Evolutionary conservation across 2,797 vertebrate genomes (phyloP).

Genomic region (Amazona ochrocephala): DNA sequence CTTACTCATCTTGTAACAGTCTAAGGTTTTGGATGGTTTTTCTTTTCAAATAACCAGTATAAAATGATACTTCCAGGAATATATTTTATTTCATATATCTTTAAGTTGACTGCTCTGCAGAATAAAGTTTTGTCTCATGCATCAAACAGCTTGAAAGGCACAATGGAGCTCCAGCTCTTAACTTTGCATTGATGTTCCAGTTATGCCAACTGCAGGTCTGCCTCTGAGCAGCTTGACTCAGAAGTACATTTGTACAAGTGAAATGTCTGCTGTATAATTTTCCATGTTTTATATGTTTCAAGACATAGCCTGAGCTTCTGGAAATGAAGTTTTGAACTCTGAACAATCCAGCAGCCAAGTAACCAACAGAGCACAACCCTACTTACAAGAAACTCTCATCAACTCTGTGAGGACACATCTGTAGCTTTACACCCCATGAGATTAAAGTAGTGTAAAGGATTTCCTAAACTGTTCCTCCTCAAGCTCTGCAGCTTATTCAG

Average conservation of each 20-base stretch:
- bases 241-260: background rate
- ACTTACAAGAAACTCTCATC: background rate
- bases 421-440: background rate
- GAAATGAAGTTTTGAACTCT: background rate
- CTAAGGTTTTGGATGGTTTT: background rate
- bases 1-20: fast-evolving
- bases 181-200: background rate
- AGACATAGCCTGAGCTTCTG: background rate
- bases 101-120: background rate
- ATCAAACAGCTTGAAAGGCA: background rate
- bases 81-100: background rate
- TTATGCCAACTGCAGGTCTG: background rate
- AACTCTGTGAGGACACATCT: background rate
- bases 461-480: background rate
- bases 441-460: background rate
- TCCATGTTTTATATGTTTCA: background rate
- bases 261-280: background rate
- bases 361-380: background rate
- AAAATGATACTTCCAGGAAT: background rate
- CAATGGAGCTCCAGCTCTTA: background rate
- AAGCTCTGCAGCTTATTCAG: background rate
- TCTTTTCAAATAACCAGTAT: background rate
- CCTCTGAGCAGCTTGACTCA: background rate
- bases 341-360: background rate
- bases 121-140: background rate